Evolutionary conservation across 2,888 invertebrate species (phyloP), one percentile per base, ranked within the genome.

Genomic region (Drosophila nr. medialis): DNA sequence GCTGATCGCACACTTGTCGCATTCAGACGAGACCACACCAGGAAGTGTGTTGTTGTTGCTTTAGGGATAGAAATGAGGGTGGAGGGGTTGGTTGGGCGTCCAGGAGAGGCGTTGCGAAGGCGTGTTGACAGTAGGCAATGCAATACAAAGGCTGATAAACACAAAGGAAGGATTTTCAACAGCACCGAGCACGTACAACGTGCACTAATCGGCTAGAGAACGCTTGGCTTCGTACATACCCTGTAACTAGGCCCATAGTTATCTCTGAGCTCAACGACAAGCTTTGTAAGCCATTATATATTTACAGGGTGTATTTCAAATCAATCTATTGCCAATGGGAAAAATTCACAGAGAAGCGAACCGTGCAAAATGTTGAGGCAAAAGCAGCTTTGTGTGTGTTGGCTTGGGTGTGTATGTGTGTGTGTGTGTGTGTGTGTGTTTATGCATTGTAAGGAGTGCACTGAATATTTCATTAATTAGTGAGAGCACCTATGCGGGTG

Each of bases 1-100:
- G 84, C 68, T 69, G 82, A 86, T 83, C 87, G 76, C 81, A 81
- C 81, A 75, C 78, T 81, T 75, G 78, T 72, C 63, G 66, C 72
- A 70, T 48, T 58, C 59, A 49, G 49, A 5, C 45, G 61, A 29
- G 48, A 6, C n/a, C n/a, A 30, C n/a, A 40, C 29, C 40, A 30
- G 42, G 11, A 40, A 10, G 29, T 53, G n/a, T 53, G n/a, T n/a
- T 13, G 55, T 1, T 2, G 15, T 15, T 36, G 49, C 49, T 18
- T 30, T n/a, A 21, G 34, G 38, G 32, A 32, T 10, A 2, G n/a
- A 2, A 8, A 5, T 6, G 45, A 13, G 21, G 8, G 15, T 4
- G 38, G 18, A 10, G 30, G 24, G n/a, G 55, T 34, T 2, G 36
- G 11, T 34, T n/a, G 55, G 40, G 18, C 6, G 18, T n/a, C 2